Evolutionary conservation across 2,888 invertebrate genomes (phyloP), one percentile per base, ranked within the genome.

Genomic region (Strigamia transsilvanica): DNA sequence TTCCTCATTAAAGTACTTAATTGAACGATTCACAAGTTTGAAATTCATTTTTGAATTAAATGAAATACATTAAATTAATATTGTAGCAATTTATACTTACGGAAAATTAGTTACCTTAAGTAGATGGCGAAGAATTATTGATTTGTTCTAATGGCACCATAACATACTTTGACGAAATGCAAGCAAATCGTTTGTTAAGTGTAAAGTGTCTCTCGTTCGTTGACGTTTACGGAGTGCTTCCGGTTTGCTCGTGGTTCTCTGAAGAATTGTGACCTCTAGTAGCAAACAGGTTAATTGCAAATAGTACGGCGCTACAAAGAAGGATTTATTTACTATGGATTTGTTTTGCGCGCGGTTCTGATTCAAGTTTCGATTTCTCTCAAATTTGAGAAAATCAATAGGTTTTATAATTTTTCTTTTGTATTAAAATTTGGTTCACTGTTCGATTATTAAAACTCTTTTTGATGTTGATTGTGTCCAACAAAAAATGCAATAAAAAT

Each of bases 71-170:
- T 38, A 38, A 0, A 6, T 38, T 38, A 38, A 38, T 2, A 15
- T n/a, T n/a, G 18, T 18, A 56, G n/a, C 13, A 15, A 4, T 73
- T 3, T 2, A 32, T n/a, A 32, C 73, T 73, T 73, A 73, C 61
- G 7, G 27, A 32, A 73, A 73, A 73, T 32, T 73, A 12, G 27
- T 73, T 56, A 46, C 46, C 46, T 13, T 46, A 46, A 46, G n/a
- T 56, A 56, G 21, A 56, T 9, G 18, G 56, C 18, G 56, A 56
- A 56, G 18, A 5, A 21, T 32, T 73, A 73, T 73, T 32, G 73
- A 73, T 73, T 73, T 73, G 73, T 27, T 73, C 73, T 73, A 73
- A 73, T 15, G 27, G 32, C 73, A 32, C 73, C 73, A 73, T 73
- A 27, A 73, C 73, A 73, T 32, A 73, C 73, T 32, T 73, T 12